Conservation (phyloP, 2,888 invertebrate genomes). For the Scaptomyza polygonia region DNA sequence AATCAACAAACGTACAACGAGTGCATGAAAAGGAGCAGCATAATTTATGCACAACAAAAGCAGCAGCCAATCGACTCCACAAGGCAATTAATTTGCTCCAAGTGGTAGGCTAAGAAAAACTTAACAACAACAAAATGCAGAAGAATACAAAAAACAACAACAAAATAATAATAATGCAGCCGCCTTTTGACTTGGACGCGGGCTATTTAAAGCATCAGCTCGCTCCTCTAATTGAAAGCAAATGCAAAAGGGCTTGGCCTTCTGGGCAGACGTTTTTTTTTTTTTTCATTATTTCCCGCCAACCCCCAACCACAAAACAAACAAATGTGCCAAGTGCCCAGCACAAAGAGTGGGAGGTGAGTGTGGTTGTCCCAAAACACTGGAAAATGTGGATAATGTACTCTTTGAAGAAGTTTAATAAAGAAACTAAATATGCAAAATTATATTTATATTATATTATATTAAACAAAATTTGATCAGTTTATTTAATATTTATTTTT, state of each 20-base stretch:
- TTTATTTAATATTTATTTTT: neutral
- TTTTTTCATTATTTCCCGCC: neutral
- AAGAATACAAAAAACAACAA: constrained; percentile 51
- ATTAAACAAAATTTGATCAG: too few relatives aligned
- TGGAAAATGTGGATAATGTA: neutral
- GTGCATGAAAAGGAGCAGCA: constrained; percentile 21
- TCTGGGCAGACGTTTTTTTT: neutral
- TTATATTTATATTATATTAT: too few relatives aligned
- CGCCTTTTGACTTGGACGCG: constrained; percentile 13
- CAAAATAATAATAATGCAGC: constrained; percentile 44
- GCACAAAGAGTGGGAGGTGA: neutral
- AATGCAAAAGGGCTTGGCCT: constrained; percentile 42
- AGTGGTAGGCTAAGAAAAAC: constrained; percentile 19
- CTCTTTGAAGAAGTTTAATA: too few relatives aligned
- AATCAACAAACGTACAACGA: constrained; percentile 4
- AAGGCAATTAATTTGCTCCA: constrained; percentile 65
- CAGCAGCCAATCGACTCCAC: constrained; percentile 47
- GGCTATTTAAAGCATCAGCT: constrained; percentile 32
- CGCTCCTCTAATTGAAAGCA: constrained; percentile 52
- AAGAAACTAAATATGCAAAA: too few relatives aligned
- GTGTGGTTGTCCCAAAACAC: neutral
- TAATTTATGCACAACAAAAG: constrained; percentile 60
- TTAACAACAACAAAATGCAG: constrained; percentile 19
- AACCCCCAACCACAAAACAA: constrained; percentile 30
- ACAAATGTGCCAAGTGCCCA: constrained; percentile 18